These are phyloP conservation scores for Melanostoma mellinum DNA, from an alignment of 2,888 invertebrate species.

Conservation along the genomic window DNA sequence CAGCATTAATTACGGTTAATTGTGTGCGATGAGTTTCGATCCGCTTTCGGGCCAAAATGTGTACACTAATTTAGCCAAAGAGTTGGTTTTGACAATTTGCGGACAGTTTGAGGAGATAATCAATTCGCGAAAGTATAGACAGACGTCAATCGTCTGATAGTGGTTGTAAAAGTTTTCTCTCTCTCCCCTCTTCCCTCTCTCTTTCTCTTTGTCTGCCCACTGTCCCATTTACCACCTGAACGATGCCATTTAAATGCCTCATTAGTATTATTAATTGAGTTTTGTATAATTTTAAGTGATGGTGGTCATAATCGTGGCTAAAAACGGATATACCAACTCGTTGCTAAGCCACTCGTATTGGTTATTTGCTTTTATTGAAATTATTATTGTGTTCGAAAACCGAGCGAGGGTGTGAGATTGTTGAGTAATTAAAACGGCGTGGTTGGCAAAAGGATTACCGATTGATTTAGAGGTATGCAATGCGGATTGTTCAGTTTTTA, in stretches of 20 bases:
- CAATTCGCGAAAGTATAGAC: constrained; percentile 27
- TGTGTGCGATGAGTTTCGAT: constrained; percentile 65
- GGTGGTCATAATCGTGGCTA: constrained; percentile 44
- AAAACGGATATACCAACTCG: background rate
- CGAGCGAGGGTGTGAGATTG: constrained; percentile 10
- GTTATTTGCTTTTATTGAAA: constrained; percentile 1
- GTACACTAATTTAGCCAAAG: constrained; percentile 43
- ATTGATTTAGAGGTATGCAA: constrained; percentile 61
- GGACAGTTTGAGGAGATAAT: constrained; percentile 47
- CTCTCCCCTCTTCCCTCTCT: background rate
- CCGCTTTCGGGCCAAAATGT: constrained; percentile 24
- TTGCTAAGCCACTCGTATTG: background rate
- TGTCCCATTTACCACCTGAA: background rate
- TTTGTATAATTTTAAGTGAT: constrained; percentile 61
- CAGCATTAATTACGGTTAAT: constrained; percentile 66
- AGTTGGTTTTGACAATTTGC: constrained; percentile 60
- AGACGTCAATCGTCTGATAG: background rate
- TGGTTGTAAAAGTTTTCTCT: no score
- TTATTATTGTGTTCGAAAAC: background rate
- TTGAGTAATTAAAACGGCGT: constrained; percentile 60
- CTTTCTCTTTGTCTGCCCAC: background rate
- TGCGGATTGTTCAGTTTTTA: constrained; percentile 26
- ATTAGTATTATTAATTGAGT: constrained; percentile 67
- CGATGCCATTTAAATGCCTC: constrained; percentile 50
- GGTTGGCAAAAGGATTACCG: constrained; percentile 50